Base-by-base conservation (phyloP, 53 echinoderm and acorn worm genomes). In the Temnopleurus reevesii region DNA sequence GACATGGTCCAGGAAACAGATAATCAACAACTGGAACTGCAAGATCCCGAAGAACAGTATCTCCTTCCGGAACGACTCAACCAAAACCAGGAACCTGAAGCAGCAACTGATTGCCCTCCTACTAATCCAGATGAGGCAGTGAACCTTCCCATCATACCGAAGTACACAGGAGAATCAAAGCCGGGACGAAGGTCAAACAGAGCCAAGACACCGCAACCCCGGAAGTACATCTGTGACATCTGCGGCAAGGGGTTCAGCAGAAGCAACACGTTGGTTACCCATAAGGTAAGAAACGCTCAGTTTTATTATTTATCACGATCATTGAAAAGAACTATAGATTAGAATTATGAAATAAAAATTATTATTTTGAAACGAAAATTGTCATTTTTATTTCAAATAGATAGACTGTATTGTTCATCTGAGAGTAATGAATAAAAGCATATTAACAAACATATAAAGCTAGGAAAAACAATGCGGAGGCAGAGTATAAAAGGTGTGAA, bases 221-320 rank as follows among this genome's bases (percentile, higher is more conserved):
- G 95, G 53, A 99, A 99, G 87, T 94, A 99, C 91, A 93, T 94
- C 3, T 99, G 99, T 85, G 99, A 99, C 49, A 90, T 99, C 5
- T 99, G 99, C 76, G 93, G 94, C 26, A 99, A 99, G 61, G 99
- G 96, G 10, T 99, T 99, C 80, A 99, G 99, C 89, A 89, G 99
- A 12, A 99, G 99, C 76, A 99, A 99, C 90, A 99, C 99, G 21
- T 66, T 99, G 25, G 99, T 99, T 2, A 99, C 99, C 6, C 99
- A 99, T 60, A 99, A 99, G 94, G 99, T 99, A 93, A 93, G 91
- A 3, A n/a, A n/a, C n/a, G n/a, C n/a, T n/a, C n/a, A n/a, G n/a
- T n/a, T n/a, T n/a, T n/a, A n/a, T n/a, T n/a, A n/a, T n/a, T n/a
- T n/a, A n/a, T n/a, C n/a, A n/a, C n/a, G n/a, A n/a, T n/a, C n/a